Evolutionary conservation across 2,888 invertebrate species (phyloP).

Genomic region (Callimorpha dominula): DNA sequence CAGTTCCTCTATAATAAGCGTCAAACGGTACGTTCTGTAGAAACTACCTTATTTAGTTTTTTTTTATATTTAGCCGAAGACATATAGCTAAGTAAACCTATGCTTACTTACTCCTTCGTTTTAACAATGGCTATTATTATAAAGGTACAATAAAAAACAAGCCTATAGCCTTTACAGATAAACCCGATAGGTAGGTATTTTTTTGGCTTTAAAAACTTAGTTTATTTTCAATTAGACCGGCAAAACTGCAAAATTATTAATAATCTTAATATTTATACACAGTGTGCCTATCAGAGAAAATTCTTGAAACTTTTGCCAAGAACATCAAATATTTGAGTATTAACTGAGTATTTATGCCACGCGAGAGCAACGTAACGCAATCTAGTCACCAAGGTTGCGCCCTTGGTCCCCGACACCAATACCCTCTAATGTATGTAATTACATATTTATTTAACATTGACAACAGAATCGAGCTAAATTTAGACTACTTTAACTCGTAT

Average conservation of each 20-base stretch:
- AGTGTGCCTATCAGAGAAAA: not conserved
- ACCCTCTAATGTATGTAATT: constrained; percentile 67
- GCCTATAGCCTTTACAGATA: not conserved
- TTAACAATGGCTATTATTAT: not conserved
- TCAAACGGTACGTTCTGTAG: too few species aligned
- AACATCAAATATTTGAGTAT: constrained; percentile 36
- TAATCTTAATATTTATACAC: not conserved
- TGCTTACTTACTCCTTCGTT: not conserved
- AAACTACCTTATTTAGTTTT: too few species aligned
- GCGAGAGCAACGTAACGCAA: constrained; percentile 53
- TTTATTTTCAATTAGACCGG: not conserved
- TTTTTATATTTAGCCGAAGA: not conserved
- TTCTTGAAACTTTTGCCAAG: constrained; percentile 21
- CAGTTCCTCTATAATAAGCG: too few species aligned
- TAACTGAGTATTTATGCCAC: constrained; percentile 25
- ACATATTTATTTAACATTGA: constrained; percentile 58
- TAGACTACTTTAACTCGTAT: constrained; percentile 31
- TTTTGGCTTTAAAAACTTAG: not conserved
- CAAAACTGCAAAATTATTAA: not conserved
- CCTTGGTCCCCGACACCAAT: constrained; percentile 61
- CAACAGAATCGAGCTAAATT: constrained; percentile 39
- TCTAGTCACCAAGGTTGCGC: constrained; percentile 59
- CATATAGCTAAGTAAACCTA: not conserved
- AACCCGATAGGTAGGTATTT: not conserved
- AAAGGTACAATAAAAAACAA: not conserved